phyloP scores from a whole-genome alignment of 2,797 vertebrate species.

The Enteromius thamalakanensis region DNA sequence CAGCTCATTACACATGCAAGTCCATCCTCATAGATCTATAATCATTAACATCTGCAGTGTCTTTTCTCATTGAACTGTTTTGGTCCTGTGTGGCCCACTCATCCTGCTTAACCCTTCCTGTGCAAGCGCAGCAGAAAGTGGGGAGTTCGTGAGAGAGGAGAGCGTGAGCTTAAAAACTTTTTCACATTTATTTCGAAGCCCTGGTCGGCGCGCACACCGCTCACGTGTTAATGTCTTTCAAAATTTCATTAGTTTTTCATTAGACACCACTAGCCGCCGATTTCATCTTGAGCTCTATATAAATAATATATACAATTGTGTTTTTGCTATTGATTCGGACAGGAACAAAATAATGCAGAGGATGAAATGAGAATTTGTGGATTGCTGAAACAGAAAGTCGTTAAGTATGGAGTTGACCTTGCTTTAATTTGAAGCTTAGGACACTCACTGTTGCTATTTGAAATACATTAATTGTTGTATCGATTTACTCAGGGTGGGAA shows the following conservation, averaged over 20 bases:
- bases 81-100: constrained; percentile 78
- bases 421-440: constrained; percentile 66
- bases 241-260: constrained; percentile 65
- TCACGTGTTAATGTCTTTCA: constrained; percentile 52
- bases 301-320: constrained; percentile 79
- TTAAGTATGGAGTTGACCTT: constrained; percentile 75
- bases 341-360: constrained; percentile 68
- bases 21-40: constrained; percentile 79
- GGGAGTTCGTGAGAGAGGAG: constrained; percentile 60
- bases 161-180: constrained; percentile 39
- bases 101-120: constrained; percentile 81
- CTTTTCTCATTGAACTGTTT: constrained; percentile 82
- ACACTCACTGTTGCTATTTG: constrained; percentile 57
- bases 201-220: not conserved
- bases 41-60: constrained; percentile 83
- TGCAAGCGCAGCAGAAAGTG: constrained; percentile 77
- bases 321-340: constrained; percentile 74
- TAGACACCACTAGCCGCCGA: constrained; percentile 69
- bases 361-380: constrained; percentile 70
- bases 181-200: constrained; percentile 35
- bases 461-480: constrained; percentile 60
- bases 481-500: constrained; percentile 53
- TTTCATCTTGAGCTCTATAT: constrained; percentile 73
- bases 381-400: constrained; percentile 77
- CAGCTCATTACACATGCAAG: constrained; percentile 73